phyloP scores from a whole-genome alignment of 2,113 vertebrate species.

The Pyxicephalus adspersus region DNA sequence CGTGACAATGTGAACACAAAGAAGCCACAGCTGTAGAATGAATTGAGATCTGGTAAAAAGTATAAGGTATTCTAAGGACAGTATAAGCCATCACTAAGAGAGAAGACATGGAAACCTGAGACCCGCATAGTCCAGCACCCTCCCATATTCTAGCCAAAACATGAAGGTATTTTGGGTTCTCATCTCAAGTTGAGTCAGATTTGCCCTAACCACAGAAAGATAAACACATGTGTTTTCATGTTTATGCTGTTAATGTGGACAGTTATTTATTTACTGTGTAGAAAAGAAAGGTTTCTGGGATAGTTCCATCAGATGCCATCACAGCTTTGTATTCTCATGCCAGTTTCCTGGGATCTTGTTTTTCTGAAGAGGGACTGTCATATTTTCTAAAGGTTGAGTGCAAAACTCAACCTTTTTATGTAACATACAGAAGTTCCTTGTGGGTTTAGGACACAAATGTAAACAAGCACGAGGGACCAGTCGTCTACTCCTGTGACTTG shows the following conservation, averaged over 20 bases:
- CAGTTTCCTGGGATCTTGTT: too few relatives aligned
- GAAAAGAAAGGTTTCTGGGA: neutral
- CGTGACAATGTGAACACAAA: neutral
- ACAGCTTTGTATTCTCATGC: too few relatives aligned
- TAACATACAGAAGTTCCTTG: too few relatives aligned
- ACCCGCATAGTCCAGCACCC: neutral
- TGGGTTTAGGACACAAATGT: too few relatives aligned
- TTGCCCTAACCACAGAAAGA: neutral
- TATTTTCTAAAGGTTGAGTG: too few relatives aligned
- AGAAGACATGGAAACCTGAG: neutral
- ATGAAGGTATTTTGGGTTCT: neutral
- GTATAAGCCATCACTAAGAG: neutral
- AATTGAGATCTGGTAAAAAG: neutral
- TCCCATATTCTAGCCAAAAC: neutral
- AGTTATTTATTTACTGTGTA: conserved; percentile 17
- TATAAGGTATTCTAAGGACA: neutral
- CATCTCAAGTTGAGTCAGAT: neutral
- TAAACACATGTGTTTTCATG: conserved; percentile 28
- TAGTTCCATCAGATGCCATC: neutral
- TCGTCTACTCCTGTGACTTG: too few relatives aligned
- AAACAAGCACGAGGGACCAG: too few relatives aligned
- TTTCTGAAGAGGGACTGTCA: too few relatives aligned
- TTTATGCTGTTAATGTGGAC: conserved; percentile 1
- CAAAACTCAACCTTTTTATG: too few relatives aligned
- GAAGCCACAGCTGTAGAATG: neutral